Evolutionary conservation across 2,888 invertebrate species (phyloP).

Genomic region (Vannuccia rotundouncinata): DNA sequence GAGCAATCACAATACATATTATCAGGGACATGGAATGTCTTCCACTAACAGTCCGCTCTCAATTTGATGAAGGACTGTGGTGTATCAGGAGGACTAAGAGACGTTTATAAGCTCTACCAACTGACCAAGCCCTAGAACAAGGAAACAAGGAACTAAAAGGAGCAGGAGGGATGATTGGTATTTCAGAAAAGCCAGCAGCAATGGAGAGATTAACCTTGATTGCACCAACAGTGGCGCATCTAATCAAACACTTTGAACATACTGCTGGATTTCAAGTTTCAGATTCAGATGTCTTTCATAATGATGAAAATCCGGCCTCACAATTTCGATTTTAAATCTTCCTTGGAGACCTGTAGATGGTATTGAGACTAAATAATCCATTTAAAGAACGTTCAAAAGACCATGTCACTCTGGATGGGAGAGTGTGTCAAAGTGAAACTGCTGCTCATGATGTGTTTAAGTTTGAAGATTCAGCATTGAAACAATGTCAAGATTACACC

Average conservation of each 20-base stretch:
- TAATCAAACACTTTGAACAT: slow-evolving; percentile 7
- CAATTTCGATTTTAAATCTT: slow-evolving; percentile 9
- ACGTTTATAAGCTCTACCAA: slow-evolving; percentile 9
- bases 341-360: slow-evolving; percentile 10
- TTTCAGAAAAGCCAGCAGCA: slow-evolving; percentile 13
- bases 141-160: slow-evolving; percentile 18
- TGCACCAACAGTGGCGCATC: slow-evolving; percentile 13
- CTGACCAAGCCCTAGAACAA: slow-evolving; percentile 24
- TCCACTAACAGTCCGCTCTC: slow-evolving; percentile 14
- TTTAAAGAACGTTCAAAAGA: slow-evolving; percentile 24
- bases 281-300: slow-evolving; percentile 9
- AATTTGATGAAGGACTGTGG: slow-evolving; percentile 10
- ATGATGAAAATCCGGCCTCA: slow-evolving; percentile 17
- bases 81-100: slow-evolving; percentile 12
- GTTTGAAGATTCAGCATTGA: slow-evolving; percentile 23
- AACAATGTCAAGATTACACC: slow-evolving; percentile 20
- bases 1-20: slow-evolving; percentile 26
- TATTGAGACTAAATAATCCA: slow-evolving; percentile 20
- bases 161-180: slow-evolving; percentile 24
- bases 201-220: slow-evolving; percentile 15
- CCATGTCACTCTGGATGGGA: slow-evolving; percentile 15
- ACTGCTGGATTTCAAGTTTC: slow-evolving; percentile 19
- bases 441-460: slow-evolving; percentile 26
- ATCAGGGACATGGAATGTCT: slow-evolving; percentile 8
- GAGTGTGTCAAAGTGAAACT: slow-evolving; percentile 14